A percentile compares a stretch with the other conserved stretches of the same genome.
Conservation (phyloP, 2,113 vertebrate species). For the Mesitornis unicolor region DNA sequence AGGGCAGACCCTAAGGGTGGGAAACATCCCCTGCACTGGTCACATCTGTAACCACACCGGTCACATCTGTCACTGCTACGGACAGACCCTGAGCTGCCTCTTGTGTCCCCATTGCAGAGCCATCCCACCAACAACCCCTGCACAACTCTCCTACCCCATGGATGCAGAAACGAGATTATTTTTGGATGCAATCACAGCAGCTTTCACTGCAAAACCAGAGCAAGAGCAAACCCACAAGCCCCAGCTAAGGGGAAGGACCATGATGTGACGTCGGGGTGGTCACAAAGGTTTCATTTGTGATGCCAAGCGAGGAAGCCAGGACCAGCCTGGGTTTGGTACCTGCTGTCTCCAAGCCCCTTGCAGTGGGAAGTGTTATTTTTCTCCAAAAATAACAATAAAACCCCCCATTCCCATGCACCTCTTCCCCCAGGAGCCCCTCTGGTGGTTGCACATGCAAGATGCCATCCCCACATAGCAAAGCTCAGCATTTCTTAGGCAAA, state of each 20-base stretch:
- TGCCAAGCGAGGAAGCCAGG: neutral
- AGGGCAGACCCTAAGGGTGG: neutral
- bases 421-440: neutral
- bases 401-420: neutral
- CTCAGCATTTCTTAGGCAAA: neutral
- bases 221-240: neutral
- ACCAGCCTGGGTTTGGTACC: neutral
- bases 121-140: neutral
- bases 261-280: accelerated
- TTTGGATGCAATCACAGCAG: neutral
- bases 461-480: accelerated
- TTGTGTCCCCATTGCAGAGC: accelerated
- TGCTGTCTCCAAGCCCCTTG: neutral
- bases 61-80: accelerated
- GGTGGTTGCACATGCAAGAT: neutral
- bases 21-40: neutral
- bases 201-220: neutral
- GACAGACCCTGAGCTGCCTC: neutral
- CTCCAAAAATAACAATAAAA: neutral
- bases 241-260: neutral
- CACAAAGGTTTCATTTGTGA: neutral
- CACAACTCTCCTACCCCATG: neutral
- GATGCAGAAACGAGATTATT: neutral
- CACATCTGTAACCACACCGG: too few relatives aligned
- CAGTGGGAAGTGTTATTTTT: neutral